A percentile compares a stretch with the other conserved stretches of the same genome.
phyloP scores from a whole-genome alignment of 1,140 invertebrate genomes.

The Augochlora pura region DNA sequence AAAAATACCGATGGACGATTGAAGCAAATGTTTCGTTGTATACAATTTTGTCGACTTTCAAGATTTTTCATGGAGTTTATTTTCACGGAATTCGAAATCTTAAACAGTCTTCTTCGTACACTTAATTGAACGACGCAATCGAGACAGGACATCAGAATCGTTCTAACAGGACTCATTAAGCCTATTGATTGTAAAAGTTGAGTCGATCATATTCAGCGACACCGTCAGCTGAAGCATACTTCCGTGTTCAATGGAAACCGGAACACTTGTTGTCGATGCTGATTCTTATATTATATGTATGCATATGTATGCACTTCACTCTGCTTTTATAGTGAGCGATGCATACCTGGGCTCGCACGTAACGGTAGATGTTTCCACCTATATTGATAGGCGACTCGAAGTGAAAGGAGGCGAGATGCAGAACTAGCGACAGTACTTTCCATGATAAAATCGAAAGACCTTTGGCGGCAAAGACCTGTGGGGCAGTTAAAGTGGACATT shows the following conservation, averaged over 20 bases:
- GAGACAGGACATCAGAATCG: too few species aligned
- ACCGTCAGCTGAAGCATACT: slow-evolving; percentile 36
- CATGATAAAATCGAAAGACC: too few species aligned
- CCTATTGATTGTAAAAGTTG: neutral
- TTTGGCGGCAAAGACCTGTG: too few species aligned
- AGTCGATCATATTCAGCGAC: slow-evolving; percentile 26
- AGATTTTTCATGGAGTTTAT: too few species aligned
- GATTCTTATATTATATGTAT: slow-evolving; percentile 50
- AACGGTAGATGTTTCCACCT: slow-evolving; percentile 65
- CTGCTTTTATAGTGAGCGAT: slow-evolving; percentile 56
- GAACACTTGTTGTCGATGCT: slow-evolving; percentile 57
- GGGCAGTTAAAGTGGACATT: too few species aligned
- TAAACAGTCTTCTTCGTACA: too few species aligned
- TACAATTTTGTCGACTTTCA: too few species aligned
- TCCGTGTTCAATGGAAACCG: slow-evolving; percentile 57
- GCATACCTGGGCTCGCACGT: slow-evolving; percentile 56
- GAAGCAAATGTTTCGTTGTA: too few species aligned
- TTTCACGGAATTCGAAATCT: too few species aligned
- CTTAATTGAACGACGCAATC: neutral
- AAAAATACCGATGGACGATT: too few species aligned
- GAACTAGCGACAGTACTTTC: slow-evolving; percentile 49
- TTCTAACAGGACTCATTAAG: neutral
- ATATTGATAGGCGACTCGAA: slow-evolving; percentile 60
- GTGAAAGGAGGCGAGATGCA: slow-evolving; percentile 57
- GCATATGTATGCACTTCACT: slow-evolving; percentile 11